Percentiles rank a stretch among this genome's conserved stretches.
phyloP scores from a whole-genome alignment of 2,113 vertebrate genomes.

The Beaufortia kweichowensis region DNA sequence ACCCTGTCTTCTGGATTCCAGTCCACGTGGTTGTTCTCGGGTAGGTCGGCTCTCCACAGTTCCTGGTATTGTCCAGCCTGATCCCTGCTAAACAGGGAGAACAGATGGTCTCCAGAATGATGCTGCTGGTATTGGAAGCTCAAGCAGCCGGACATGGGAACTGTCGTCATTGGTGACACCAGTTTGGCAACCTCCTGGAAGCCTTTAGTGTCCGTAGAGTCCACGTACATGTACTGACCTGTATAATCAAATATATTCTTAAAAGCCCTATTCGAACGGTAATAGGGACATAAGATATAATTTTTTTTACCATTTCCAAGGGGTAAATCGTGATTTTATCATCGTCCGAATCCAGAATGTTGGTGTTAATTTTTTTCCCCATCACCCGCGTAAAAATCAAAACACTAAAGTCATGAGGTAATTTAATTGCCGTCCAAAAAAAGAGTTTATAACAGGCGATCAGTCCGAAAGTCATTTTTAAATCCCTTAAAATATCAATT shows the following conservation, averaged over 20 bases:
- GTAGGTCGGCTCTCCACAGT: conserved; percentile 80
- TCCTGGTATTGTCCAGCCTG: conserved; percentile 85
- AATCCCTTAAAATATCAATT: too few relatives aligned
- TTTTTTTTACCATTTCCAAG: too few relatives aligned
- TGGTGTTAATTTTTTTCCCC: too few relatives aligned
- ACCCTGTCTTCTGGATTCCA: conserved; percentile 54
- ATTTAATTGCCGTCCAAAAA: too few relatives aligned
- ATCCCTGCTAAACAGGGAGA: conserved; percentile 86
- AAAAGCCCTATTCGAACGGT: too few relatives aligned
- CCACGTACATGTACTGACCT: conserved; percentile 97
- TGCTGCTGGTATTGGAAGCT: conserved; percentile 89
- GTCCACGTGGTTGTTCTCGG: conserved; percentile 49
- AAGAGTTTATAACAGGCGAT: too few relatives aligned
- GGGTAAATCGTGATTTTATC: too few relatives aligned
- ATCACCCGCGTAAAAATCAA: too few relatives aligned
- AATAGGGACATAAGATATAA: too few relatives aligned
- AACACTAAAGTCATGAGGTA: too few relatives aligned
- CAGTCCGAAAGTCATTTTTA: too few relatives aligned
- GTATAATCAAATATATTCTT: not conserved
- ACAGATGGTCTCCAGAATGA: conserved; percentile 78
- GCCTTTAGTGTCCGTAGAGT: conserved; percentile 84
- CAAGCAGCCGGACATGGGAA: conserved; percentile 86
- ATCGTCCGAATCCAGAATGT: too few relatives aligned
- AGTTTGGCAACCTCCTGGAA: conserved; percentile 93
- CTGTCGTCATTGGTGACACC: conserved; percentile 82